Percentiles rank a stretch among this genome's conserved stretches.
Conservation (phyloP, 2,888 invertebrate genomes). For the Empis livida region DNA sequence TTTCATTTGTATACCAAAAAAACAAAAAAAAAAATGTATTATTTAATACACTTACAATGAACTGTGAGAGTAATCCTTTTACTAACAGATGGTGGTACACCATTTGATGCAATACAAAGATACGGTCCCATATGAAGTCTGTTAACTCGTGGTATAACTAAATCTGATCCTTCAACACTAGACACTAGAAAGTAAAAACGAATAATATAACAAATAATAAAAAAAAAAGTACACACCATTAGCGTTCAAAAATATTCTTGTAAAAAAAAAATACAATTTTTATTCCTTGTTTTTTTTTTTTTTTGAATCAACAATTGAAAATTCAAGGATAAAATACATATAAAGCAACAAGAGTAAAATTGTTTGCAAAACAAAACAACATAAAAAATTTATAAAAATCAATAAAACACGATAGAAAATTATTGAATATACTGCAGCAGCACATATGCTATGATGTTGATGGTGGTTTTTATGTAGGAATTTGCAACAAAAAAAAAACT, state of each 20-base stretch:
- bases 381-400: no score
- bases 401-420: no score
- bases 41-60: slow-evolving; percentile 48
- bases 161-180: slow-evolving; percentile 51
- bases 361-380: no score
- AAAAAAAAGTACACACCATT: slow-evolving; percentile 1
- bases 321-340: no score
- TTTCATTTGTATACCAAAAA: background rate
- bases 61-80: slow-evolving; percentile 76
- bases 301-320: no score
- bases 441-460: no score
- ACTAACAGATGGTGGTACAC: slow-evolving; percentile 77
- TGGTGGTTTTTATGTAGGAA: no score
- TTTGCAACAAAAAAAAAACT: no score
- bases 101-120: slow-evolving; percentile 70
- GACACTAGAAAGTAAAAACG: slow-evolving; percentile 41
- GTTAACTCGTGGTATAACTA: slow-evolving; percentile 55
- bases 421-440: no score
- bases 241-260: no score
- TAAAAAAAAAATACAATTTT: background rate
- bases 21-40: background rate
- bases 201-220: slow-evolving; percentile 5
- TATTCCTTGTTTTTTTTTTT: no score
- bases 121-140: slow-evolving; percentile 71
- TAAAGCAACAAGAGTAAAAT: no score